Base-by-base conservation (phyloP, 2,888 invertebrate genomes). In the Elegia similella region DNA sequence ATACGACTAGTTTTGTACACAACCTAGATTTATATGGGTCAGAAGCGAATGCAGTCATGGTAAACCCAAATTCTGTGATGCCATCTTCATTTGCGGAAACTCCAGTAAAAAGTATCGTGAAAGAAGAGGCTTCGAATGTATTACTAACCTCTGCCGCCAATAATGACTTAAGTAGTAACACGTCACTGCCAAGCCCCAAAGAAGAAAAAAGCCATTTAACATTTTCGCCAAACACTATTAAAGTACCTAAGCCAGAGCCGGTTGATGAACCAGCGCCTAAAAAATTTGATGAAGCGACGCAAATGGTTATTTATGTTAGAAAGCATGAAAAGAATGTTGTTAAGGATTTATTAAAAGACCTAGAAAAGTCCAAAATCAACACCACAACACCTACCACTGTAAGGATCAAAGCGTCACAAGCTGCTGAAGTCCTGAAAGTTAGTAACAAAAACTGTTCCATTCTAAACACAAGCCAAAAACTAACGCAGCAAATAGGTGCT, bases 61-160 rank as follows among this genome's bases (percentile, higher is more conserved):
- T 98, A 6, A 97, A 98, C 87, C 98, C 98, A 5, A 97, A 96
- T 75, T 96, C 96, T 29, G 97, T 97, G 46, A 95, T 97, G 95
- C 97, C 98, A 1, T 92, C 95, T 42, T 93, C 95, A 64, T 93
- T 94, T 59, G 89, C 92, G 17, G 92, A 92, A 65, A 91, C 92
- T 6, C 92, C 92, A 29, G 78, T 86, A 8, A 91, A 91, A 70
- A 84, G 73, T 61, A 78, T 84, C 42, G 88, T 90, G 6, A 92
- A 92, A 69, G 91, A 92, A 69, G 91, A 90, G 65, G 84, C 91
- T 5, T 90, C 91, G 1, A 87, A 91, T 69, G 66, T 92, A 61
- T 72, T 92, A 63, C 76, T 92, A n/a, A 88, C 91, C 7, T 92
- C 92, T 29, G 83, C 82, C 16, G 82, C 81, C 30, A 82, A 77